Evolutionary conservation across 1,140 invertebrate genomes (phyloP), one percentile per base, ranked within the genome.

Genomic region (Drosophila persimilis): DNA sequence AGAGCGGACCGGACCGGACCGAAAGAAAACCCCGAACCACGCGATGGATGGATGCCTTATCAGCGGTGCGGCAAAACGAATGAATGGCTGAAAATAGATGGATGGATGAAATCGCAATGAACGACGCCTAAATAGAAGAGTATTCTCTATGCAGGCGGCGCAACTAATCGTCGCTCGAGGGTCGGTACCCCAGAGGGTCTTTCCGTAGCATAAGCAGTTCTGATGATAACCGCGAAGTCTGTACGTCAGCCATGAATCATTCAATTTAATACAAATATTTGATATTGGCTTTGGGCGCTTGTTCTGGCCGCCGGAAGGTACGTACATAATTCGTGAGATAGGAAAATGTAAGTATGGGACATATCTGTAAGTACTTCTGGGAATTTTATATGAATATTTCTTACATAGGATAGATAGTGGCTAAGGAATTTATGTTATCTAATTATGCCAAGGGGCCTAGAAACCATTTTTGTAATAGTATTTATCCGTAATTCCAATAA

Each of bases 1-100:
- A 48, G 11, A 39, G 11, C 4, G 35, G 24, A 24, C 24, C 20
- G 24, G 24, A 26, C 11, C 11, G 9, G 4, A 39, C 0, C 0
- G 35, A 4, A 13, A 39, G 35, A 13, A 9, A 39, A 39, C 3
- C 11, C 9, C 35, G 11, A 39, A 39, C 3, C 35, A 39, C 35
- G 35, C 35, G 11, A 3, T 39, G 35, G 11, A 39, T 39, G 35
- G 11, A 39, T 39, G 35, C 35, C 77, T 80, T 80, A 80, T 80
- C 77, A 75, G 66, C 29, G 51, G 8, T n/a, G 17, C 15, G 13
- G 31, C 54, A 31, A 39, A 31, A 9, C 6, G n/a, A 48, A 67
- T 8, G 22, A 41, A 55, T 63, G 11, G 17, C 46, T 5, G 45
- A 11, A 13, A 44, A 70, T 24, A 26, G 29, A 31, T 8, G 29